Conservation (phyloP, 1,140 invertebrate genomes). For the Neotoxoptera formosana region DNA sequence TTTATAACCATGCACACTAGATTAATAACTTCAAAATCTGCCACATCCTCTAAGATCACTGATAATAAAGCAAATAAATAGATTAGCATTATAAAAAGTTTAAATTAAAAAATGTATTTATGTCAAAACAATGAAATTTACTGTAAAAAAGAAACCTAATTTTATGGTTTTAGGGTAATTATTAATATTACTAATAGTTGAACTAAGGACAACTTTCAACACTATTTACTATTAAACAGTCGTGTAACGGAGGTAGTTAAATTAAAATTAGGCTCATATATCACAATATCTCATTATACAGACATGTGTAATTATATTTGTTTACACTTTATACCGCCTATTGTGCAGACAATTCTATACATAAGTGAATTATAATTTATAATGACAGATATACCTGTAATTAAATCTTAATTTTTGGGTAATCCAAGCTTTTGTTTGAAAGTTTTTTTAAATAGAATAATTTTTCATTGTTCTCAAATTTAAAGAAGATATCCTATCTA, state of each 20-base stretch:
- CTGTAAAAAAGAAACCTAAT: background rate
- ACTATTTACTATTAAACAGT: background rate
- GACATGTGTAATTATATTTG: background rate
- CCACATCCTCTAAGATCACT: background rate
- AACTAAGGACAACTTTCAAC: background rate
- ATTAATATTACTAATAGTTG: background rate
- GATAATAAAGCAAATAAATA: background rate
- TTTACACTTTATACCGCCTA: background rate
- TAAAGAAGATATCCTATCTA: too few relatives aligned
- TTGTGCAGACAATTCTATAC: too few relatives aligned
- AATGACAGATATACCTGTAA: background rate
- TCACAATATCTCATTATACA: background rate
- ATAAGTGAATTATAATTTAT: too few relatives aligned
- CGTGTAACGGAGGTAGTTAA: too few relatives aligned
- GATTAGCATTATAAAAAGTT: background rate
- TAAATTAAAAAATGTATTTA: background rate
- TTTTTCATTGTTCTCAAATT: background rate
- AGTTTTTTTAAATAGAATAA: background rate
- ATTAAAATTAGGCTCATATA: too few relatives aligned
- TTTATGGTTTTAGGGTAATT: background rate
- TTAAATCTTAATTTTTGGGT: background rate
- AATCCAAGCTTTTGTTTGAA: background rate
- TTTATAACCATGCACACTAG: background rate
- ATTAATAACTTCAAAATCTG: background rate
- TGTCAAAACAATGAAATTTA: background rate